Conservation (phyloP, 2,113 vertebrate genomes). For the Erinaceus europaeus region DNA sequence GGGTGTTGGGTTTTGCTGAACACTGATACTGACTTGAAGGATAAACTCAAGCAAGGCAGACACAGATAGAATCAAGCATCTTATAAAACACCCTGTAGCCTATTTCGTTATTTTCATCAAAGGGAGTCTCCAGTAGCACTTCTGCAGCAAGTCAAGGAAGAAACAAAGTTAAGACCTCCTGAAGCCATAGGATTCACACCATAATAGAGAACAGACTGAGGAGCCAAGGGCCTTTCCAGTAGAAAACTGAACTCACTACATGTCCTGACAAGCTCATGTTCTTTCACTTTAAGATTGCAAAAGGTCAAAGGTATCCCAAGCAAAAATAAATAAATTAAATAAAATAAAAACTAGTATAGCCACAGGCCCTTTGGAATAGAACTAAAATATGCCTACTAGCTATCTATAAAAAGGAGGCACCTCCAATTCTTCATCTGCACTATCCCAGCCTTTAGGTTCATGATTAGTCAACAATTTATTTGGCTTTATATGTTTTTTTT, state of each 20-base stretch:
- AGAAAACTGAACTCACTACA: neutral
- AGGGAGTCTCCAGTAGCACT: neutral
- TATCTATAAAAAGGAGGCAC: too few relatives aligned
- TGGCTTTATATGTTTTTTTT: too few relatives aligned
- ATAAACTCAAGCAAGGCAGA: neutral
- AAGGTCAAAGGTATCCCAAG: neutral
- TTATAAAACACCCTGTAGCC: neutral
- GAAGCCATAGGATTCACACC: neutral
- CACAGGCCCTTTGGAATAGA: too few relatives aligned
- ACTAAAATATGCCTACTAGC: too few relatives aligned
- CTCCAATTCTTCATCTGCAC: too few relatives aligned
- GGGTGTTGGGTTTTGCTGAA: too few relatives aligned
- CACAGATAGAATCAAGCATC: too few relatives aligned
- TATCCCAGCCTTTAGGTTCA: too few relatives aligned
- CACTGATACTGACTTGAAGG: neutral
- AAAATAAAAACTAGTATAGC: too few relatives aligned
- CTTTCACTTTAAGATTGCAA: neutral
- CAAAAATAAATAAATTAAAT: too few relatives aligned
- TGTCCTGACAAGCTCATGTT: neutral
- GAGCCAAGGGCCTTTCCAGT: neutral
- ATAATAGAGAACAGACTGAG: neutral
- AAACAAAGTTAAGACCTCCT: neutral
- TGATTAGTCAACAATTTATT: too few relatives aligned
- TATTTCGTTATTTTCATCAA: slow-evolving; percentile 41
- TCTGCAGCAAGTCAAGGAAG: neutral